phyloP scores from a whole-genome alignment of 2,113 vertebrate species.

The Jacana jacana region DNA sequence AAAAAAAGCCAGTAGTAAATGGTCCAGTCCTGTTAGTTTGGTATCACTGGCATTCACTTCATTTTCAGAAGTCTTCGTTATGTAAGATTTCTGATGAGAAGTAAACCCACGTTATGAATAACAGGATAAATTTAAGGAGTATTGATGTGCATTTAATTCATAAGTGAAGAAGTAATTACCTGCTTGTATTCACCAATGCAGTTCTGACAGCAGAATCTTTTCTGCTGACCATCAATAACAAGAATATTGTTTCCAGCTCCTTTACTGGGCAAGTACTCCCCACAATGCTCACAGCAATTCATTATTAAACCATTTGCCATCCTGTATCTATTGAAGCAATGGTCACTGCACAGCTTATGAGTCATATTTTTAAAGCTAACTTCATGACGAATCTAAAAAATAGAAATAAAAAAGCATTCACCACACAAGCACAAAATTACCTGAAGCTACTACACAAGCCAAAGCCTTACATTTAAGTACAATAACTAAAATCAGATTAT shows the following conservation, averaged over 20 bases:
- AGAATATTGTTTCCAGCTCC: constrained; percentile 93
- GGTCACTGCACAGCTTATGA: constrained; percentile 97
- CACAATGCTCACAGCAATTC: constrained; percentile 99
- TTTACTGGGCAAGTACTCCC: constrained; percentile 94
- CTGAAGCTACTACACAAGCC: neutral
- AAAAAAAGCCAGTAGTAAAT: neutral
- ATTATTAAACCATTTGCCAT: constrained; percentile 97
- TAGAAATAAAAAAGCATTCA: neutral
- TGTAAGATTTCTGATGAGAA: neutral
- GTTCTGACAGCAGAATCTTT: constrained; percentile 96
- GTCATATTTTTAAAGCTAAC: constrained; percentile 99
- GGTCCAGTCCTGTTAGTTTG: neutral
- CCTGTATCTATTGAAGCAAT: constrained; percentile 96
- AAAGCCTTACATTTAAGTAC: neutral
- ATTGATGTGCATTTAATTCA: neutral
- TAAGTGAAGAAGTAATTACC: constrained; percentile 76
- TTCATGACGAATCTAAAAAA: constrained; percentile 94
- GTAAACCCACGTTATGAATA: neutral
- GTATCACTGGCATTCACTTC: neutral
- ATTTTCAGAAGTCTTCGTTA: neutral
- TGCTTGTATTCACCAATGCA: constrained; percentile 97
- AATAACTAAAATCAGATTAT: neutral
- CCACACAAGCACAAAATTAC: neutral
- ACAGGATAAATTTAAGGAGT: neutral
- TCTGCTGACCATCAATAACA: constrained; percentile 94